Conservation (phyloP, 2,113 vertebrate genomes). For the Otocyon megalotis region DNA sequence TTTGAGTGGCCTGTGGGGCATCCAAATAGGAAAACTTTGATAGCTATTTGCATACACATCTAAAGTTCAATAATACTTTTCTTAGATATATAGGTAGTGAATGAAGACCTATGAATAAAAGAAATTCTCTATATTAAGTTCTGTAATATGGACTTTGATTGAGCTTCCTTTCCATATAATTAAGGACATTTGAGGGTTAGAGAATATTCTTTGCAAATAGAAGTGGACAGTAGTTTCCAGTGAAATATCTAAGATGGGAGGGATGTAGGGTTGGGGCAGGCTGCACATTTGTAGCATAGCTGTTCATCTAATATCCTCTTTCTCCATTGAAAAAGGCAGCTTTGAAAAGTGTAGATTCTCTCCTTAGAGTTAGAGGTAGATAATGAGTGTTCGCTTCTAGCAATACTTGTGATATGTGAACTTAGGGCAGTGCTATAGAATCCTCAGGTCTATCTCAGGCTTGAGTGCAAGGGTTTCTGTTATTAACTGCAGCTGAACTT, state of each 20-base stretch:
- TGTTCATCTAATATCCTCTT: not conserved
- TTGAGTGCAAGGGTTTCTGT: not conserved
- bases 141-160: not conserved
- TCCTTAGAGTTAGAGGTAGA: not conserved
- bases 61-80: not conserved
- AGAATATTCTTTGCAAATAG: not conserved
- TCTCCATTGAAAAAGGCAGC: not conserved
- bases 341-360: not conserved
- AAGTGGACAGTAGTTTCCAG: not conserved
- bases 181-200: not conserved
- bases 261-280: not conserved
- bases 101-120: not conserved
- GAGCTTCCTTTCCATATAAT: not conserved
- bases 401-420: not conserved
- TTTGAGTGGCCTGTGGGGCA: not conserved
- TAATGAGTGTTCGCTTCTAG: not conserved
- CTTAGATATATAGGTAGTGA: not conserved
- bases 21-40: not conserved
- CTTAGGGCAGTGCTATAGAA: not conserved
- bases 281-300: not conserved
- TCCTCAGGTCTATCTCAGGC: not conserved
- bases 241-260: not conserved
- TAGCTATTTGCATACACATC: not conserved
- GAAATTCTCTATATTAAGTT: not conserved
- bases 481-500: constrained; percentile 20